Evolutionary conservation across 2,888 invertebrate species (phyloP), one percentile per base, ranked within the genome.

Genomic region (Eupelmus urozonus): DNA sequence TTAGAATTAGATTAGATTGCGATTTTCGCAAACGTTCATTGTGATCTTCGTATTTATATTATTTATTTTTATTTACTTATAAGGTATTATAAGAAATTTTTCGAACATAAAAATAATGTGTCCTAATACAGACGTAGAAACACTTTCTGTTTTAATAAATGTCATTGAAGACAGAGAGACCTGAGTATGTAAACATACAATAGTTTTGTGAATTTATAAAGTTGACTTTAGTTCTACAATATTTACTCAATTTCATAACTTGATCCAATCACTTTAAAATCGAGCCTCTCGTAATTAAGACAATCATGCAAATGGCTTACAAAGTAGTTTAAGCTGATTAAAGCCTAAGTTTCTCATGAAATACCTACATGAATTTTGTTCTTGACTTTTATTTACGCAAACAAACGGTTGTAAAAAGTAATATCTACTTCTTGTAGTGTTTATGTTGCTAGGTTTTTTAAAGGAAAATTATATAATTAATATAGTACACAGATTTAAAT

Each of bases 311-410:
- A 69, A 69, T 69, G 57, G 27, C 69, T 69, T 25, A 40, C 25
- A 40, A 69, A 69, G 57, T 69, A 69, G 45, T 59, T 59, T 20
- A 60, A 70, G 55, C 70, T 60, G 59, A 70, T 70, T 70, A 29
- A 59, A 25, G 29, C 18, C n/a, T 60, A 49, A 49, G 49, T 49
- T 57, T 18, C 3, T 29, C 70, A 4, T 49, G 45, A 11, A 20
- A 49, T 49, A 60, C 29, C n/a, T 70, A 29, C 45, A 34, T 34
- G 65, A 23, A 60, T 40, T 40, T 60, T 27, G 11, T 13, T 20
- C 20, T 34, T 23, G 34, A 20, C 53, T 18, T 20, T 53, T 11
- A 57, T 70, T 59, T 45, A 23, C 25, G 42, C 27, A n/a, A 51
- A 20, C 49, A 49, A 2, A 11, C 34, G 16, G n/a, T 2, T 2